Conservation (phyloP, 2,113 vertebrate species). For the Dasyurus viverrinus region DNA sequence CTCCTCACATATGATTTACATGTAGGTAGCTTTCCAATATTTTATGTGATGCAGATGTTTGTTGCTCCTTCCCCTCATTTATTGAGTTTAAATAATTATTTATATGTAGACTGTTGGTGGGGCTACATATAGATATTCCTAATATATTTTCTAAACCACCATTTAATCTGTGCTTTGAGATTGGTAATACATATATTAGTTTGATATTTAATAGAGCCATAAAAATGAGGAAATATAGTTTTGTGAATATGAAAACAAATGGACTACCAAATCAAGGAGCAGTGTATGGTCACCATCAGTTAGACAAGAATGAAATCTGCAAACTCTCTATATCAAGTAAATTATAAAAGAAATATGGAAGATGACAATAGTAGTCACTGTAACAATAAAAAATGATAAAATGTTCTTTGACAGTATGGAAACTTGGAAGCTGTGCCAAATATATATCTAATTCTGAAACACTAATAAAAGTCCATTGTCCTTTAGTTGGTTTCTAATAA, state of each 20-base stretch:
- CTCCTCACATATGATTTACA: slow-evolving; percentile 25
- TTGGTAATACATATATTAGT: background rate
- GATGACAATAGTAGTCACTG: slow-evolving; percentile 65
- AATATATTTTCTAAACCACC: slow-evolving; percentile 1
- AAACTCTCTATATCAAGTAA: slow-evolving; percentile 45
- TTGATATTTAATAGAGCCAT: slow-evolving; percentile 10
- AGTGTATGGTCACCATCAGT: slow-evolving; percentile 31
- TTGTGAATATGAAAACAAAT: slow-evolving; percentile 43
- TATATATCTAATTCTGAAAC: slow-evolving; percentile 47
- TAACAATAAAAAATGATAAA: slow-evolving; percentile 75
- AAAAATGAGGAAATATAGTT: slow-evolving; percentile 49
- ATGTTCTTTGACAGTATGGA: slow-evolving; percentile 44
- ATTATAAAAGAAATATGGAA: slow-evolving; percentile 70
- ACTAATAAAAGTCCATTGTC: background rate
- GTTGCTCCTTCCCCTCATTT: slow-evolving; percentile 19
- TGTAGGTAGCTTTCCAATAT: background rate
- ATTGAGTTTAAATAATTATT: slow-evolving; percentile 42
- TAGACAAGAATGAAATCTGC: slow-evolving; percentile 54
- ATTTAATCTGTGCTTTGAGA: background rate
- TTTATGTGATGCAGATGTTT: slow-evolving; percentile 35
- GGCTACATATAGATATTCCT: slow-evolving; percentile 10
- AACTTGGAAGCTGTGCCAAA: slow-evolving; percentile 66
- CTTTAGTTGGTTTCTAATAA: slow-evolving; percentile 54
- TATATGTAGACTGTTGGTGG: slow-evolving; percentile 5
- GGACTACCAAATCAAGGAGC: slow-evolving; percentile 12